Conservation (phyloP, 1,140 invertebrate species). For the Parasteatoda tepidariorum region DNA sequence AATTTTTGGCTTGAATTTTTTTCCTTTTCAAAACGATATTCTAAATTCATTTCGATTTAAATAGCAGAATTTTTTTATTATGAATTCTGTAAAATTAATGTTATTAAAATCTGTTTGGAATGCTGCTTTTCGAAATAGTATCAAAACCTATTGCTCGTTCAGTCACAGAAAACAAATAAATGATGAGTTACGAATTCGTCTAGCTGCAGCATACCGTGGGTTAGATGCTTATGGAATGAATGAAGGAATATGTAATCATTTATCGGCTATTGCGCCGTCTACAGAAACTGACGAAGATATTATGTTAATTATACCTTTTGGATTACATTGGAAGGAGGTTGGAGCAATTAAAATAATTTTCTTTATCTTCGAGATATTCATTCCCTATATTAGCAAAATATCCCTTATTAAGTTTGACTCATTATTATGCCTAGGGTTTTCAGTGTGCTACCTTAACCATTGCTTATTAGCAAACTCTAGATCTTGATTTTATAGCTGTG, state of each 20-base stretch:
- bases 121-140: neutral
- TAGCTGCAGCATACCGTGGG: slow-evolving; percentile 35
- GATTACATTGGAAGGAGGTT: slow-evolving; percentile 41
- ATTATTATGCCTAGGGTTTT: neutral
- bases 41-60: no score
- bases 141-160: neutral
- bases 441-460: no score
- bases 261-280: slow-evolving; percentile 27
- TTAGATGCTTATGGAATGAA: slow-evolving; percentile 20
- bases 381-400: neutral
- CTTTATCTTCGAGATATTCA: neutral
- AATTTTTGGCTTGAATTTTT: no score
- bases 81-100: neutral
- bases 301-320: slow-evolving; percentile 39
- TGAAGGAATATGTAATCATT: slow-evolving; percentile 45
- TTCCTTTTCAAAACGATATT: no score
- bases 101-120: no score
- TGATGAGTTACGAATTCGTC: neutral
- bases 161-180: neutral
- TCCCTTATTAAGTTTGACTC: neutral
- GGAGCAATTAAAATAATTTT: neutral
- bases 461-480: no score
- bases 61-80: neutral
- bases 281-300: slow-evolving; percentile 7
- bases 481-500: no score